phyloP scores from a whole-genome alignment of 2,888 invertebrate genomes.

The Trissonchulus latispiculum region DNA sequence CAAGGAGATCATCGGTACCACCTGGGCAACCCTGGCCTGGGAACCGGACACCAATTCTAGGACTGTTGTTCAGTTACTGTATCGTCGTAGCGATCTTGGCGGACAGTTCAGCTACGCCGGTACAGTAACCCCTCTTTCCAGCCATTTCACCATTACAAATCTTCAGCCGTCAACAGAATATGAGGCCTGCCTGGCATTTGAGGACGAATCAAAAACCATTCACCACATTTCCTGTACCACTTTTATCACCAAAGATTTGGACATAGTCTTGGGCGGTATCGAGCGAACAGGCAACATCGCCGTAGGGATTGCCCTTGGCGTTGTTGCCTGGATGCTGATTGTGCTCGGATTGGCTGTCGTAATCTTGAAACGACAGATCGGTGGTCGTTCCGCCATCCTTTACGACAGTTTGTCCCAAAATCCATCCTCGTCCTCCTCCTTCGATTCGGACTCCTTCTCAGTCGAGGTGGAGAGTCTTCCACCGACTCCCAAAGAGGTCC shows the following conservation, averaged over 20 bases:
- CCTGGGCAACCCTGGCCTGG: conserved; percentile 46
- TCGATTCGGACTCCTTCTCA: too few relatives aligned
- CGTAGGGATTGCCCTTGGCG: too few relatives aligned
- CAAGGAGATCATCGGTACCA: conserved; percentile 41
- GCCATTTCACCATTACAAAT: conserved; percentile 45
- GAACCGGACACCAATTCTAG: conserved; percentile 43
- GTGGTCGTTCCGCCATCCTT: too few relatives aligned
- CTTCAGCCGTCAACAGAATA: conserved; percentile 46
- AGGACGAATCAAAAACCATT: conserved; percentile 39
- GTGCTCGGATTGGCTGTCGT: too few relatives aligned
- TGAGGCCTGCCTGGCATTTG: conserved; percentile 47
- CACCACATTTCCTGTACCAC: conserved; percentile 44
- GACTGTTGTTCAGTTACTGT: conserved; percentile 42
- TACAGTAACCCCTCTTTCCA: conserved; percentile 36
- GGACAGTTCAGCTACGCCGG: conserved; percentile 27
- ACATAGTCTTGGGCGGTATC: too few relatives aligned
- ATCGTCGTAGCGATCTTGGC: conserved; percentile 29
- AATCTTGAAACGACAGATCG: too few relatives aligned
- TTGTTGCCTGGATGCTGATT: too few relatives aligned
- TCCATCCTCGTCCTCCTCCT: too few relatives aligned
- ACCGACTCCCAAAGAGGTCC: too few relatives aligned
- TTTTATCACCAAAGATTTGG: conserved; percentile 1
- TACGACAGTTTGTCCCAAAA: too few relatives aligned
- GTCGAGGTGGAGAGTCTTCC: too few relatives aligned
- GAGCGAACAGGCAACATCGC: too few relatives aligned